Conservation (phyloP, 2,888 invertebrate species). For the Hirtodrosophila duncani region DNA sequence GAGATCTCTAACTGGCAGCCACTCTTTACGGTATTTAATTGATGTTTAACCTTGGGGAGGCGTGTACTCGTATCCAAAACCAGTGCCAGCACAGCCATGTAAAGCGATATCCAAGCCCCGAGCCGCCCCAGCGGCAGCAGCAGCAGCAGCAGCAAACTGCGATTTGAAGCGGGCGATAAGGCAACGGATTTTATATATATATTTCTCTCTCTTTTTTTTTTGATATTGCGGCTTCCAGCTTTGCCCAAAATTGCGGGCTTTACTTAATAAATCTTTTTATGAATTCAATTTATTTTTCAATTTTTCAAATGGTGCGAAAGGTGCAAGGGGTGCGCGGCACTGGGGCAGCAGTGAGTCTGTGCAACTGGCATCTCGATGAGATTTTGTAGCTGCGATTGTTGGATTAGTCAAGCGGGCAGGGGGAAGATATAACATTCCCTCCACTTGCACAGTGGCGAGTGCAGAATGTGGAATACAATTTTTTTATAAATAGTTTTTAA, state of each 20-base stretch:
- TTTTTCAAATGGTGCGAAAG: constrained; percentile 61
- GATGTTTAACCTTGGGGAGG: constrained; percentile 67
- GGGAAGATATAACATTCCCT: too few species aligned
- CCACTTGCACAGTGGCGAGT: too few species aligned
- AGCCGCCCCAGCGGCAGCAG: constrained; percentile 19
- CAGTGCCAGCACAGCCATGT: constrained; percentile 18
- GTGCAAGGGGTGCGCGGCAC: too few species aligned
- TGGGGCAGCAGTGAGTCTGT: too few species aligned
- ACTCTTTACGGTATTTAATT: constrained; percentile 60
- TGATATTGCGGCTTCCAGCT: constrained; percentile 19
- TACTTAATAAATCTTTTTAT: constrained; percentile 66
- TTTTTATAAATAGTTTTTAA: too few species aligned
- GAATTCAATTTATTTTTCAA: constrained; percentile 65
- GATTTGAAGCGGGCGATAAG: constrained; percentile 60
- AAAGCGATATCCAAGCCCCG: constrained; percentile 30
- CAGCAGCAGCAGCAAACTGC: constrained; percentile 23
- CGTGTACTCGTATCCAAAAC: constrained; percentile 13
- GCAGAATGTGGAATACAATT: too few species aligned
- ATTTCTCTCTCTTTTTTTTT: not conserved
- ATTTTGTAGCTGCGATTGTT: constrained; percentile 12
- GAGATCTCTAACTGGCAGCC: constrained; percentile 17
- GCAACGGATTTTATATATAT: constrained; percentile 27
- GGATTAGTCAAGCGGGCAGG: not conserved
- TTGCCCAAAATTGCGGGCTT: constrained; percentile 59
- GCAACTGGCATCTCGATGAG: constrained; percentile 14